Evolutionary conservation across 2,113 vertebrate genomes (phyloP).

Genomic region (Eolophus roseicapilla): DNA sequence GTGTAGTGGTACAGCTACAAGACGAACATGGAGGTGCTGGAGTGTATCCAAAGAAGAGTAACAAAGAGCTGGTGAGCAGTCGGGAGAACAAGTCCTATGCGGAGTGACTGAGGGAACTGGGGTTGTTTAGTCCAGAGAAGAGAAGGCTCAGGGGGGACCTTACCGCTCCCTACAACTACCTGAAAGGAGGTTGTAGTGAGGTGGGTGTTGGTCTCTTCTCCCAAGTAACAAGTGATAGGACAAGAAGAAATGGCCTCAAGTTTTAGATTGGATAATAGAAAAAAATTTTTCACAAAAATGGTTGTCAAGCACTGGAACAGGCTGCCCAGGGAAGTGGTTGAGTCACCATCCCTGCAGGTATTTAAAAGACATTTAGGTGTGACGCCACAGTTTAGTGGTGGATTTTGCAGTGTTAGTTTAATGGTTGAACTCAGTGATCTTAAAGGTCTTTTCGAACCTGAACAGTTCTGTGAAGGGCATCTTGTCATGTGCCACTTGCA

Average conservation of each 20-base stretch:
- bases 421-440: neutral
- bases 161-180: neutral
- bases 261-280: neutral
- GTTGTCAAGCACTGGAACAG: neutral
- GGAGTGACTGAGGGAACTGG: neutral
- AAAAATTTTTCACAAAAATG: neutral
- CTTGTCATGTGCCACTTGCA: neutral
- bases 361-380: neutral
- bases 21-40: neutral
- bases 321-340: neutral
- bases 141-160: neutral
- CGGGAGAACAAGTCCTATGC: neutral
- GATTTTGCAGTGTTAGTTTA: neutral
- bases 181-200: neutral
- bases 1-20: neutral
- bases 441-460: neutral
- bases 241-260: neutral
- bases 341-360: neutral
- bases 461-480: neutral
- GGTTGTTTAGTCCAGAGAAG: neutral
- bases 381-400: neutral
- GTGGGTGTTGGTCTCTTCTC: neutral
- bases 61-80: neutral
- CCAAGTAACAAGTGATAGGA: neutral
- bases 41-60: neutral